Percentiles rank a stretch among this genome's conserved stretches.
Evolutionary conservation across 1,140 invertebrate genomes (phyloP).

Genomic region (Bombus picipes): DNA sequence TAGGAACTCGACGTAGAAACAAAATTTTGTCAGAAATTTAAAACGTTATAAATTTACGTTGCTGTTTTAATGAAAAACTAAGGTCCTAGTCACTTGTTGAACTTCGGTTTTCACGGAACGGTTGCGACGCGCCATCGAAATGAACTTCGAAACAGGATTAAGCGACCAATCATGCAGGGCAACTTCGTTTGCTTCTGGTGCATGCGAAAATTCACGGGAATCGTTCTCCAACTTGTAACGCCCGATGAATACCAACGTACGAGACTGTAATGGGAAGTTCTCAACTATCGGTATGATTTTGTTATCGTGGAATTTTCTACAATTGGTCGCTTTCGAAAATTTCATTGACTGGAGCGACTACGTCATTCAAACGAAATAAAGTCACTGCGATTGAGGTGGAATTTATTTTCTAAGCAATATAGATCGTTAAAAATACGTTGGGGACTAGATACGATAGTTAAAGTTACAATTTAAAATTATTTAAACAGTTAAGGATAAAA

Average conservation of each 20-base stretch:
- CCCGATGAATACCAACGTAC: neutral
- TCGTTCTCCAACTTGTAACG: neutral
- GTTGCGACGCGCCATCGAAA: neutral
- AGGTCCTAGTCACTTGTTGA: neutral
- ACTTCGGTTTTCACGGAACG: neutral
- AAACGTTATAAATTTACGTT: neutral
- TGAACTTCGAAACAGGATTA: constrained; percentile 12
- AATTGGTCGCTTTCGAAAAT: neutral
- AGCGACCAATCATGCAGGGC: constrained; percentile 4
- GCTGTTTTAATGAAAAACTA: constrained; percentile 7
- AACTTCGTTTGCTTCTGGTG: constrained; percentile 8
- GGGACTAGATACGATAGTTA: no score
- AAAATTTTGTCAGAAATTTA: no score
- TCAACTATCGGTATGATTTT: neutral
- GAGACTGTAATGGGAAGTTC: neutral
- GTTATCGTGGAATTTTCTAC: neutral
- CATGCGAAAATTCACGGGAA: neutral
- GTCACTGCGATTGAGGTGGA: no score
- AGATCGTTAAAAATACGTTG: no score
- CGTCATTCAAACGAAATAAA: no score
- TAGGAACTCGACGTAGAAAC: no score
- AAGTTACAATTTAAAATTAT: no score
- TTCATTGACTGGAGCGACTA: neutral
- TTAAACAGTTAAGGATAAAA: no score
- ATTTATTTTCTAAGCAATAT: no score